Percentiles rank a stretch among this genome's conserved stretches.
Conservation (phyloP, 2,888 invertebrate species). For the Patella caerulea region DNA sequence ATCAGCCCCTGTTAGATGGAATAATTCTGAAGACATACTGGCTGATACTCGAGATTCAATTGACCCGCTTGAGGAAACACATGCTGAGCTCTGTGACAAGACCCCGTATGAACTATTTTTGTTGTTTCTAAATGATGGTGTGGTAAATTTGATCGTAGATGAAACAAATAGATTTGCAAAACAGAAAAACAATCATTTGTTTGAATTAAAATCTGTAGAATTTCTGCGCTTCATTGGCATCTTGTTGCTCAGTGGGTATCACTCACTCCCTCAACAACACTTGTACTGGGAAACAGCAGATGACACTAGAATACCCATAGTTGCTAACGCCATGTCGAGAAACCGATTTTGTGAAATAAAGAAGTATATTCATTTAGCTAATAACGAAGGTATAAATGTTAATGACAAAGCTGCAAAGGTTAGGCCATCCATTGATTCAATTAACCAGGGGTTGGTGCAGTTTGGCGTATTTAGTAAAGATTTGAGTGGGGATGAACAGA, state of each 20-base stretch:
- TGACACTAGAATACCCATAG: neutral
- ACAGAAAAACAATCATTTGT: neutral
- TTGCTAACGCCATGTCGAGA: neutral
- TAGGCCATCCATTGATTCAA: neutral
- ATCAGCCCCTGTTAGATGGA: neutral
- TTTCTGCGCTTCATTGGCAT: neutral
- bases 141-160: neutral
- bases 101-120: neutral
- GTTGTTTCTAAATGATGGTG: neutral
- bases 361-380: neutral
- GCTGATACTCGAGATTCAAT: neutral
- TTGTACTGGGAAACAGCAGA: neutral
- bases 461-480: neutral
- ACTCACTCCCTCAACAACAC: neutral
- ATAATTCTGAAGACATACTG: neutral
- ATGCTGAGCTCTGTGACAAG: neutral
- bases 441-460: neutral
- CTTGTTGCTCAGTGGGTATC: neutral
- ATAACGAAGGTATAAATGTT: neutral
- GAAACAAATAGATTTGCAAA: neutral
- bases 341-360: constrained; percentile 1
- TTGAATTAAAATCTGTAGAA: neutral
- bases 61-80: neutral
- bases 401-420: neutral
- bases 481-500: neutral